Evolutionary conservation across 2,797 vertebrate species (phyloP).

Genomic region (Heliangelus exortis): DNA sequence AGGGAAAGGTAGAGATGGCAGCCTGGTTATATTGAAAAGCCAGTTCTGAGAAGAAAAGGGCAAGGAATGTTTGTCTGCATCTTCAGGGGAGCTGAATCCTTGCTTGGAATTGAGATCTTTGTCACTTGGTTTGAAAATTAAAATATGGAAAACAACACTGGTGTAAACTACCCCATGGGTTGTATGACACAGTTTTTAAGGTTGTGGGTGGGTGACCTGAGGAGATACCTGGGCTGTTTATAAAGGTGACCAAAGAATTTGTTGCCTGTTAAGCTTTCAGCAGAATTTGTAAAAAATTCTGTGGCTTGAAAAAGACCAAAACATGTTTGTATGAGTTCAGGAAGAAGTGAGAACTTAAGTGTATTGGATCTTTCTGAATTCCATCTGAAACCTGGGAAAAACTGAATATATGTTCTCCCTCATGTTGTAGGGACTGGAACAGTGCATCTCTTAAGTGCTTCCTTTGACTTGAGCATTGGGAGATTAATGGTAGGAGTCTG

Average conservation of each 20-base stretch:
- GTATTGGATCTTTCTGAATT: neutral
- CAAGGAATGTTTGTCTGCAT: neutral
- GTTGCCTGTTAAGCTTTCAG: neutral
- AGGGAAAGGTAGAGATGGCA: neutral
- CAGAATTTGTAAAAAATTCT: neutral
- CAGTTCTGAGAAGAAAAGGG: neutral
- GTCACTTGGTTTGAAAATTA: neutral
- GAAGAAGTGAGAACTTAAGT: neutral
- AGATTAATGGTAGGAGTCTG: neutral
- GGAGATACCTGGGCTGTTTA: neutral
- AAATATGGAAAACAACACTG: neutral
- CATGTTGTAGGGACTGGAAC: neutral
- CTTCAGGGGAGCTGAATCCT: neutral
- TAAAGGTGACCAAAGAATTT: neutral
- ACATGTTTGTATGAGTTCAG: neutral
- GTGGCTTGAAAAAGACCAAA: neutral
- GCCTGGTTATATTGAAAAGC: neutral
- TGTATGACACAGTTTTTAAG: neutral
- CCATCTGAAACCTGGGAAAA: neutral
- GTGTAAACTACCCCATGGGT: neutral
- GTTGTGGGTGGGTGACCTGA: neutral
- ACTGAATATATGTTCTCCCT: neutral
- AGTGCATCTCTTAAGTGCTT: neutral
- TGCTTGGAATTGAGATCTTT: neutral
- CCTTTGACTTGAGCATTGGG: neutral